These are phyloP conservation scores for Hypotaenidia philippensis DNA, from an alignment of 2,797 vertebrate species.

Conservation along the genomic window DNA sequence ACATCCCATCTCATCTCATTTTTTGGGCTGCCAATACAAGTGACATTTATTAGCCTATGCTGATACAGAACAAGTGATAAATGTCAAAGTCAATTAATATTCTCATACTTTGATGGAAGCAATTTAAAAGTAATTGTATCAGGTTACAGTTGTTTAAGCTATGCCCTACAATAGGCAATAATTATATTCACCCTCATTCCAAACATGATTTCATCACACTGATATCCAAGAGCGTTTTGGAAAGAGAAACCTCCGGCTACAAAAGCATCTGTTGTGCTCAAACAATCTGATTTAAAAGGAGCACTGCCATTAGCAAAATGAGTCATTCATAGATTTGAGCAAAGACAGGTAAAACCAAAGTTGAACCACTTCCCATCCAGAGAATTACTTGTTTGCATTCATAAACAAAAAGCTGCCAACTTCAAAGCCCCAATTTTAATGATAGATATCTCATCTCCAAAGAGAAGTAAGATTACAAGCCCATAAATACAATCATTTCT, in stretches of 20 bases:
- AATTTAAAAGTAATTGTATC: slow-evolving; percentile 54
- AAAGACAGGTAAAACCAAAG: slow-evolving; percentile 15
- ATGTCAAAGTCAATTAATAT: slow-evolving; percentile 49
- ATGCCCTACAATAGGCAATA: slow-evolving; percentile 4
- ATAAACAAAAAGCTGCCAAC: background rate
- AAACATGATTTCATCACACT: slow-evolving; percentile 33
- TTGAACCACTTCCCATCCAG: background rate
- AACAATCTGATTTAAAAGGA: slow-evolving; percentile 25
- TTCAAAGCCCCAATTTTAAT: background rate
- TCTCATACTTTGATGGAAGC: slow-evolving; percentile 33
- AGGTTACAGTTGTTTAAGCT: slow-evolving; percentile 48
- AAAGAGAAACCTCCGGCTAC: background rate
- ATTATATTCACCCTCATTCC: slow-evolving; percentile 16
- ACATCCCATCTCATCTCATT: background rate
- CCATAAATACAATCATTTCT: background rate
- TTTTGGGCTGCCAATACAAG: background rate
- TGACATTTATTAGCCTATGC: slow-evolving; percentile 37
- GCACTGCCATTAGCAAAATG: slow-evolving; percentile 18
- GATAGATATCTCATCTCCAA: background rate
- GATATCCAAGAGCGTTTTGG: slow-evolving; percentile 19
- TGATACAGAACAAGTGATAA: slow-evolving; percentile 57
- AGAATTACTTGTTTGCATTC: background rate
- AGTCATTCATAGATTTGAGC: background rate
- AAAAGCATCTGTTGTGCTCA: slow-evolving; percentile 32
- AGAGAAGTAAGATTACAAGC: background rate